Base-by-base conservation (phyloP, 2,888 invertebrate species). In the Diadegma fenestrale region DNA sequence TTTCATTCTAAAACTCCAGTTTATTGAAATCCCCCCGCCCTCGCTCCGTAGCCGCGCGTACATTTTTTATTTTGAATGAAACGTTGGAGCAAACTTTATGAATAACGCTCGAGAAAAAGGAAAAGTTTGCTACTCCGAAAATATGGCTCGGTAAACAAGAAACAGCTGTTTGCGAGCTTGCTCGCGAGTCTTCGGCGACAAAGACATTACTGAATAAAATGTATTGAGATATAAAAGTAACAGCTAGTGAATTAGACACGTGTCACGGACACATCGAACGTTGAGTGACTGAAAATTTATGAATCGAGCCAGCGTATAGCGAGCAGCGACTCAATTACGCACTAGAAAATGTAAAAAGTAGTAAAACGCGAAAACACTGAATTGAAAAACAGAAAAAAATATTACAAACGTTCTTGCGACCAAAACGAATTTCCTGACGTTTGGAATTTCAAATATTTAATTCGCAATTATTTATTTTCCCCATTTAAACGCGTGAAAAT, bases 181-280 rank as follows among this genome's bases (percentile, higher is more conserved):
- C n/a, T n/a, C n/a, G n/a, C 7, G n/a, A 51, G 48, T 51, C 48
- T 51, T 51, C 19, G n/a, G n/a, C 19, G 19, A 51, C 0, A 0
- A 51, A 6, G 7, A 48, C 45, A 14, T n/a, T 48, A n/a, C 4
- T 17, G n/a, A 48, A n/a, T 4, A 17, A 17, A 1, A 17, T 48
- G n/a, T 17, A 51, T 51, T n/a, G 8, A n/a, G 48, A 51, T n/a
- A n/a, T 51, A 7, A 51, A 51, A n/a, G n/a, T n/a, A 51, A 37
- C 37, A 37, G 37, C 8, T n/a, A 51, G 6, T 7, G 48, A 51
- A 51, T n/a, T 51, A n/a, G 48, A n/a, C 48, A n/a, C 48, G 48
- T 51, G 48, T 51, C 48, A 51, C 48, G n/a, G 48, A 51, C n/a
- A 51, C n/a, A 51, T 48, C 48, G 48, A 51, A 51, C n/a, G 19